Conservation (phyloP, 2,888 invertebrate genomes). For the Drosophila formosana region DNA sequence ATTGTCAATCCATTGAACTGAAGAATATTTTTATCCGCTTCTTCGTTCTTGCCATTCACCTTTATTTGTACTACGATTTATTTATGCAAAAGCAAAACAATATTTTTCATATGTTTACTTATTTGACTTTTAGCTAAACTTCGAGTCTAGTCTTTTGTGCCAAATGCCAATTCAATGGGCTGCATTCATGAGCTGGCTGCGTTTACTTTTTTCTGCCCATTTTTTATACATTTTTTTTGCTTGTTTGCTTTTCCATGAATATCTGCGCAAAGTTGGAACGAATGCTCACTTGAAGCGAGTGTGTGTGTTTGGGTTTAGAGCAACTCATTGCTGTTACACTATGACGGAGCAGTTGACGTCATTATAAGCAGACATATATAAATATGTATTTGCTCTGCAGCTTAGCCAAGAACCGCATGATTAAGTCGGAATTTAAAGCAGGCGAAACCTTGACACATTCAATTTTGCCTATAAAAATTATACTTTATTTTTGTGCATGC, state of each 20-base stretch:
- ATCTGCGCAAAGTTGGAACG: constrained; percentile 39
- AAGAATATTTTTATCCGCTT: constrained; percentile 22
- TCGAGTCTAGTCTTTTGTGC: constrained; percentile 72
- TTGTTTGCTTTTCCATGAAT: constrained; percentile 56
- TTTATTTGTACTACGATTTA: constrained; percentile 67
- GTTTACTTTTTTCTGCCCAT: constrained; percentile 29
- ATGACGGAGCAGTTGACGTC: constrained; percentile 55
- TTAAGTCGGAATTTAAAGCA: constrained; percentile 1
- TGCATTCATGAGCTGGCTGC: constrained; percentile 68
- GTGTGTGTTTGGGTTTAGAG: constrained; percentile 19
- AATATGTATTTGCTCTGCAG: constrained; percentile 24
- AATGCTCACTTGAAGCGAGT: constrained; percentile 45
- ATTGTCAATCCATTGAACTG: constrained; percentile 44
- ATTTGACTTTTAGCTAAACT: constrained; percentile 77
- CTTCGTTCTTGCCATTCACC: constrained; percentile 54
- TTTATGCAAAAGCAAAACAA: constrained; percentile 72
- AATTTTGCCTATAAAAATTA: not conserved
- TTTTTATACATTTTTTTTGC: constrained; percentile 29
- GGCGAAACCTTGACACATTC: not conserved
- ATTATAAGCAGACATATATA: constrained; percentile 53
- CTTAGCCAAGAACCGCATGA: constrained; percentile 4
- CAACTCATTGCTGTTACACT: constrained; percentile 47
- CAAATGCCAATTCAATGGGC: constrained; percentile 71
- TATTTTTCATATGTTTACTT: constrained; percentile 57
- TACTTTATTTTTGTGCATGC: not conserved